Conservation (phyloP, 92 coral and sea anemone species). For the Epizoanthus illoricatus region DNA sequence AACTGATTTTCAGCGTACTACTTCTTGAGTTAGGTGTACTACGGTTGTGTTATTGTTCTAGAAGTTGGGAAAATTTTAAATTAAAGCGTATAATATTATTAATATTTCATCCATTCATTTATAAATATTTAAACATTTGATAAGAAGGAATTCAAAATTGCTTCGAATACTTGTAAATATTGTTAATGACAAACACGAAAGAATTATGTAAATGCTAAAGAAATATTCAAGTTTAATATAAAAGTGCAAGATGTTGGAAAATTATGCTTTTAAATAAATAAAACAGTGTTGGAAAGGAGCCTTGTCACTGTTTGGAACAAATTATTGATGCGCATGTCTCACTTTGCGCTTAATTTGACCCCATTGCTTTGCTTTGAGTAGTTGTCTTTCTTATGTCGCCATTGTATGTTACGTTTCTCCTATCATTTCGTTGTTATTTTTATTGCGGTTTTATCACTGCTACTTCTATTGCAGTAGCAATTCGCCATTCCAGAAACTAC, state of each 20-base stretch:
- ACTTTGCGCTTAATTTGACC: no score
- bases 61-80: background rate
- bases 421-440: no score
- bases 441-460: no score
- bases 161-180: slow-evolving; percentile 1
- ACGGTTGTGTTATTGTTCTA: background rate
- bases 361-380: no score
- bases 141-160: slow-evolving; percentile 8
- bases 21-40: no score
- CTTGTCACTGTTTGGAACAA: no score
- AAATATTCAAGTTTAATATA: slow-evolving; percentile 21
- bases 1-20: no score
- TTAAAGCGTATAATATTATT: background rate
- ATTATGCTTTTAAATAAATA: slow-evolving; percentile 19
- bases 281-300: background rate
- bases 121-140: background rate
- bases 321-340: no score
- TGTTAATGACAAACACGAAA: background rate
- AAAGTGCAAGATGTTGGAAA: slow-evolving; percentile 19
- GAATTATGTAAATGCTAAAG: slow-evolving; percentile 10
- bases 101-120: background rate
- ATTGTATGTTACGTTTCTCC: no score
- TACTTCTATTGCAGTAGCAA: no score
- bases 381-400: no score
- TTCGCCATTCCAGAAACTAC: no score